Base-by-base conservation (phyloP, 2,797 vertebrate species). In the Sebastes iracundus region DNA sequence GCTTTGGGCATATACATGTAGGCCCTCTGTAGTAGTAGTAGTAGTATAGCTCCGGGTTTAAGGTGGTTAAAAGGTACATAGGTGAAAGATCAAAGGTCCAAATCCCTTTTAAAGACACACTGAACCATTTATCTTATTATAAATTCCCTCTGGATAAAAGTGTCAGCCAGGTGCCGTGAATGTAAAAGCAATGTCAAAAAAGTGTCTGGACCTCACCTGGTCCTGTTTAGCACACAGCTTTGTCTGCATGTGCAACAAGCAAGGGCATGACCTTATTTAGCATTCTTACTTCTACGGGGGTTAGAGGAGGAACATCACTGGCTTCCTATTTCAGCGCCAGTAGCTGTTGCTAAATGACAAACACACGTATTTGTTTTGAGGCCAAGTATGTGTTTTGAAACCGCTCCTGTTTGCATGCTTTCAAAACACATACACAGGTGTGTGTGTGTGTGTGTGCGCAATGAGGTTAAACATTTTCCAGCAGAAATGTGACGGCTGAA, bases 231-330 rank as follows among this genome's bases (percentile, higher is more conserved):
- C 71, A 60, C 33, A 53, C 64, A 81, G 72, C 63, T 83, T 67
- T 80, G 65, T 78, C 53, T 73, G 33, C 56, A 38, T 78, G 81
- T 76, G 62, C 69, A 80, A 77, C 81, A 81, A 62, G 76, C 66
- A 60, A 82, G 83, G 81, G 28, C 64, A 69, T 22, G 55, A 82
- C 80, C 82, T 80, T 67, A 42, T 83, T 84, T 73, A 65, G 35
- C 49, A 67, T 71, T 80, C 35, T 30, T 30, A 28, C 61, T 76
- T 42, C 66, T 72, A 64, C n/a, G 4, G 27, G 22, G 25, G 20
- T 13, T 13, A 58, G 42, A 46, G 42, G 49, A 78, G 20, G 28
- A 70, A 56, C 65, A 53, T 71, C 55, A 25, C 66, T 13, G n/a
- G 25, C 23, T 20, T 73, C 38, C 71, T 83, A 7, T 5, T 77